phyloP scores from a whole-genome alignment of 2,113 vertebrate species.

The Podilymbus podiceps region DNA sequence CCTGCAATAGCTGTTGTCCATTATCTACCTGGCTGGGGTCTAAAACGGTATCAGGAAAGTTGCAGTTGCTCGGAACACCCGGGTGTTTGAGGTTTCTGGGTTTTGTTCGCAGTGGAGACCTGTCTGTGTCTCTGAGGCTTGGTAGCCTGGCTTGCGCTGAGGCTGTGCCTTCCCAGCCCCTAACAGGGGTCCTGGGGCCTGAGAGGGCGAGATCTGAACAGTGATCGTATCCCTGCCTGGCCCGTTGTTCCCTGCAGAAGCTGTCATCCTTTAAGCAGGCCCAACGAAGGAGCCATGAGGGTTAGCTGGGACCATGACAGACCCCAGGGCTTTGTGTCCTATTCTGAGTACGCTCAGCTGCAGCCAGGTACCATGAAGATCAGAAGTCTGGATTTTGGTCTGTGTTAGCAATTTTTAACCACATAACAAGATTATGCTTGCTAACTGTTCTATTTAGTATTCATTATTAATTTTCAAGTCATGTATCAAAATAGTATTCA shows the following conservation, averaged over 20 bases:
- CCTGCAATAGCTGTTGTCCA: background rate
- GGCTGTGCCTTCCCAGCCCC: background rate
- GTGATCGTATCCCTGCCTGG: accelerated
- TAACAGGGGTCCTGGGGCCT: no score
- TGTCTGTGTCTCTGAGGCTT: background rate
- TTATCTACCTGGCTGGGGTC: background rate
- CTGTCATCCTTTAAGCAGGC: background rate
- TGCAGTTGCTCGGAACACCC: background rate
- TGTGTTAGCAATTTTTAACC: background rate
- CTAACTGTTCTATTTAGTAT: background rate
- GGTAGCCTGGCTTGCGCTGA: background rate
- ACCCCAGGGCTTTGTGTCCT: background rate
- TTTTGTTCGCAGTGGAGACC: background rate
- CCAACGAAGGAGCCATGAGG: background rate
- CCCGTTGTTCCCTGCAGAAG: background rate
- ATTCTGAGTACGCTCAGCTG: background rate
- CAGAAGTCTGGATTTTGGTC: background rate
- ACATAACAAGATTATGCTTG: background rate
- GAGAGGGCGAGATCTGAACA: background rate
- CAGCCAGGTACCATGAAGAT: background rate
- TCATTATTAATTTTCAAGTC: background rate
- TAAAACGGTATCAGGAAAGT: background rate
- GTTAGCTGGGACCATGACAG: background rate
- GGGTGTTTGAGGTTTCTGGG: background rate
- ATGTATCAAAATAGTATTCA: background rate